These are phyloP conservation scores for Campylorhamphus procurvoides DNA, from an alignment of 2,113 vertebrate genomes.

Conservation along the genomic window DNA sequence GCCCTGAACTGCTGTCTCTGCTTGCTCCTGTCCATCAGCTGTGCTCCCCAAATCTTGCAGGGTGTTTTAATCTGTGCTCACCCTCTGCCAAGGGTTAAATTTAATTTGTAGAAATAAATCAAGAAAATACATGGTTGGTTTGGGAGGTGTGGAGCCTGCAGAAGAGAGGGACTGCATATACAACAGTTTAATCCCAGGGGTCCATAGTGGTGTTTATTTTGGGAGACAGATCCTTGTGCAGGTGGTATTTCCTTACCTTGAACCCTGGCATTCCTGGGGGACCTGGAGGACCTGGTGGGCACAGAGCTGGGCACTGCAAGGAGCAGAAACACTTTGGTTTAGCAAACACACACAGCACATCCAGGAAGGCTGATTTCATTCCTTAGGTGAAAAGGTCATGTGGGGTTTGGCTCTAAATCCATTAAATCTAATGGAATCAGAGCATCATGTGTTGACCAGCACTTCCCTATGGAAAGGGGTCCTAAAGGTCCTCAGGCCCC, in stretches of 20 bases:
- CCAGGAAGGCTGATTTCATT: not conserved
- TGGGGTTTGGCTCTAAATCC: not conserved
- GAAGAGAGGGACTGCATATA: accelerated
- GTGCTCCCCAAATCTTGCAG: not conserved
- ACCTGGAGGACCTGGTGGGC: conserved; percentile 89
- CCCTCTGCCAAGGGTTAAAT: not conserved
- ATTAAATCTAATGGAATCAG: not conserved
- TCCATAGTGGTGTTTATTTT: accelerated
- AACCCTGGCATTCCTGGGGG: conserved; percentile 96
- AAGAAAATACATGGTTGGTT: not conserved
- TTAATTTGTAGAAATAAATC: not conserved
- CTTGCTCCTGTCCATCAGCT: not conserved
- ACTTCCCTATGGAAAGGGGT: accelerated
- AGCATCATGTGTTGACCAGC: no score
- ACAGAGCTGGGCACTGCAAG: conserved; percentile 91
- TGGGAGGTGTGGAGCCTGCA: not conserved
- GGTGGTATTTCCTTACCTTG: conserved; percentile 80
- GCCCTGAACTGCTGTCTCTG: not conserved
- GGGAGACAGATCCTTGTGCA: not conserved
- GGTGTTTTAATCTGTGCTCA: not conserved
- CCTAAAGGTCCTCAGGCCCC: not conserved
- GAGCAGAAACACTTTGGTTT: not conserved
- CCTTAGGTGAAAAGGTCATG: not conserved
- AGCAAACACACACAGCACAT: not conserved
- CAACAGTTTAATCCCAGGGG: not conserved